Evolutionary conservation across 1,140 invertebrate genomes (phyloP).

Genomic region (Asbolus verrucosus): DNA sequence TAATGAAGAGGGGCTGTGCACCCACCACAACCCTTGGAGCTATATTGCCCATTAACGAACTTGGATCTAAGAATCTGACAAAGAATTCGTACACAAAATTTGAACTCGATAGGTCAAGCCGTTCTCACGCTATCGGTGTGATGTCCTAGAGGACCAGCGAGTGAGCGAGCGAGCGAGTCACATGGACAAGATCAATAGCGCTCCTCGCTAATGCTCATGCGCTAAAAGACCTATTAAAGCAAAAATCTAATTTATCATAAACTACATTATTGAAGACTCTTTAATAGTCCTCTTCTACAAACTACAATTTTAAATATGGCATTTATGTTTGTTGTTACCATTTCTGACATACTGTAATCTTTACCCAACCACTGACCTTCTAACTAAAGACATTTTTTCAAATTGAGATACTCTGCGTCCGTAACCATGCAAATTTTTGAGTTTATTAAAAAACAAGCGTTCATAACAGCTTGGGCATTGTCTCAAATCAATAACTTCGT

Average conservation of each 20-base stretch:
- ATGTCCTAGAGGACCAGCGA: too few relatives aligned
- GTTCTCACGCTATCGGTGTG: too few relatives aligned
- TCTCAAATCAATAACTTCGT: background rate
- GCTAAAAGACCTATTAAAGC: constrained; percentile 19
- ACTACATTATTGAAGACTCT: background rate
- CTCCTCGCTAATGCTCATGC: too few relatives aligned
- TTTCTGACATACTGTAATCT: constrained; percentile 5
- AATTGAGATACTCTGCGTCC: background rate
- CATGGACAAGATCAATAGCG: too few relatives aligned
- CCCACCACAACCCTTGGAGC: too few relatives aligned
- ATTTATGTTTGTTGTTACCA: background rate
- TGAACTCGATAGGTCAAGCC: too few relatives aligned
- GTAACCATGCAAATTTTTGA: constrained; percentile 12
- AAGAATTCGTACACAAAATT: too few relatives aligned
- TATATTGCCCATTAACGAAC: too few relatives aligned
- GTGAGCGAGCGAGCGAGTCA: too few relatives aligned
- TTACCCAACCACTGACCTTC: constrained; percentile 11
- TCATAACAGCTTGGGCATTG: background rate
- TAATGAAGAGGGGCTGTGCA: too few relatives aligned
- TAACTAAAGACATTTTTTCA: background rate
- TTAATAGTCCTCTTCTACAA: background rate
- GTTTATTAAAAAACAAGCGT: background rate
- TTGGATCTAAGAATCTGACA: too few relatives aligned
- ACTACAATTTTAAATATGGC: constrained; percentile 7
- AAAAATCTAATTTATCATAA: constrained; percentile 19